Conservation (phyloP, 2,888 invertebrate genomes). For the Meghimatium bilineatum region DNA sequence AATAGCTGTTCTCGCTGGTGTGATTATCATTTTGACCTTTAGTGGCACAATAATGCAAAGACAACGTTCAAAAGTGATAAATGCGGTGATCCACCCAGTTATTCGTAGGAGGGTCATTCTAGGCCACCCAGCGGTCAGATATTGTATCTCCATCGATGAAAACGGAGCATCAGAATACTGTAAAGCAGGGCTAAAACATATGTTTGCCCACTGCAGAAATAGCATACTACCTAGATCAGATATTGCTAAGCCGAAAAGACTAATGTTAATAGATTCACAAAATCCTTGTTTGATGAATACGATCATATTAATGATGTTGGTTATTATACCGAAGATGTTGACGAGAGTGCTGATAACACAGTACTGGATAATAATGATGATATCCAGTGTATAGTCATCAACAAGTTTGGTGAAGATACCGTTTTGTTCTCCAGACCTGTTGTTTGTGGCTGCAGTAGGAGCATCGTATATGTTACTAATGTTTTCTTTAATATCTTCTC, state of each 20-base stretch:
- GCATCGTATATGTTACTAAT: neutral
- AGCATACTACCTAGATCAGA: conserved; percentile 17
- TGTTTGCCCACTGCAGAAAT: conserved; percentile 9
- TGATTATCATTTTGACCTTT: conserved; percentile 27
- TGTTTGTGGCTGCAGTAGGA: neutral
- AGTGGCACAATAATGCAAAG: conserved; percentile 25
- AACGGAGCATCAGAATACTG: conserved; percentile 11
- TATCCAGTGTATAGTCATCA: conserved; percentile 4
- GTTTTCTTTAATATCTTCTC: neutral
- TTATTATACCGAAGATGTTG: neutral
- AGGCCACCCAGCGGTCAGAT: conserved; percentile 27
- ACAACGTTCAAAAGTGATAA: conserved; percentile 32
- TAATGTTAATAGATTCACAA: conserved; percentile 15
- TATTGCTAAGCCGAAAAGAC: conserved; percentile 18
- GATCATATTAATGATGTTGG: conserved; percentile 20
- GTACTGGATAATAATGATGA: conserved; percentile 23
- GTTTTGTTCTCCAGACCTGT: neutral
- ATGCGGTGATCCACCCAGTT: conserved; percentile 33
- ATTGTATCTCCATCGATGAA: conserved; percentile 16
- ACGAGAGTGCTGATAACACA: conserved; percentile 20
- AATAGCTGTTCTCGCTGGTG: neutral
- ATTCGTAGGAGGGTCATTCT: neutral
- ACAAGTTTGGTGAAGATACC: neutral
- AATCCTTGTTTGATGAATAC: conserved; percentile 31
- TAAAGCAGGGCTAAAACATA: conserved; percentile 11